Evolutionary conservation across 2,113 vertebrate species (phyloP).

Genomic region (Pseudorhombus dupliciocellatus): DNA sequence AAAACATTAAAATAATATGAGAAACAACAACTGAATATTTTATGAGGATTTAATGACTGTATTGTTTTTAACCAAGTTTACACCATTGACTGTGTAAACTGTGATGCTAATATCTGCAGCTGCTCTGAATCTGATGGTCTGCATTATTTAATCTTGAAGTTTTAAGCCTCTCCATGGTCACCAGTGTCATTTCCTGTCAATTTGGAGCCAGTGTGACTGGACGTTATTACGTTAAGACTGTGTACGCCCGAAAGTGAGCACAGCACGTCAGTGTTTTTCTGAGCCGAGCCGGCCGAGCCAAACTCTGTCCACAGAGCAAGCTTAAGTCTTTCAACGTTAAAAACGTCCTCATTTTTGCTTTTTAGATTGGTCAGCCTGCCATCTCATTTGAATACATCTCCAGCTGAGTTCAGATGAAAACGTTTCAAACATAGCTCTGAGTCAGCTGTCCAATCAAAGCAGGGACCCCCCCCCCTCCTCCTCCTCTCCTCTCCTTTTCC

Average conservation of each 20-base stretch:
- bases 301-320: neutral
- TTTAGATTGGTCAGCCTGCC: neutral
- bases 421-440: conserved; percentile 66
- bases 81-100: neutral
- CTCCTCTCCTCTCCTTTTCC: neutral
- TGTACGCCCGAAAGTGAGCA: conserved; percentile 3
- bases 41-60: neutral
- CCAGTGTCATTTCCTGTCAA: conserved; percentile 12
- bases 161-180: neutral
- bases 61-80: neutral
- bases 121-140: neutral
- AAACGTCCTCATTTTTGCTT: neutral
- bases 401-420: conserved; percentile 60
- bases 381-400: conserved; percentile 59
- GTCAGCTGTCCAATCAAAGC: conserved; percentile 78
- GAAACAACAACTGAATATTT: no score
- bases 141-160: neutral
- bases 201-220: neutral
- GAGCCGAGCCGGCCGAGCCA: neutral
- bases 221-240: conserved; percentile 14
- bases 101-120: conserved; percentile 1
- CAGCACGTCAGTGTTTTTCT: conserved; percentile 27
- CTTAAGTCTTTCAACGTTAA: conserved; percentile 4
- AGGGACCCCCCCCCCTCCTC: conserved; percentile 1
- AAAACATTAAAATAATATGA: neutral